Base-by-base conservation (phyloP, 92 coral and sea anemone genomes). In the Paragorgia papillata region DNA sequence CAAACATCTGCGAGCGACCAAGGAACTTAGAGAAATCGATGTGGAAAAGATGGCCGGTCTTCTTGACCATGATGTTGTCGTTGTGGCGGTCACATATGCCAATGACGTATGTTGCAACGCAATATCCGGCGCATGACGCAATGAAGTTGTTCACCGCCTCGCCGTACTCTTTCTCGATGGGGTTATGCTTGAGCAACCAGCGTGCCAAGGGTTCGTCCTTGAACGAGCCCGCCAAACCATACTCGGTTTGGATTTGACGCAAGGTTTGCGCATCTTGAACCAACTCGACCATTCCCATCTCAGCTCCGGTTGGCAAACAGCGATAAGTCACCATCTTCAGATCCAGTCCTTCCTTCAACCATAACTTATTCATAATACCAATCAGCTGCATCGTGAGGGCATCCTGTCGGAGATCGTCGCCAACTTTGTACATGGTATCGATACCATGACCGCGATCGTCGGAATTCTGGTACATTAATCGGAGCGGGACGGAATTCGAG, bases 1-100 rank as follows among this genome's bases (percentile, higher is more conserved):
- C 99, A 51, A 95, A 95, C 99, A 95, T 95, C 85, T 95, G 99
- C 62, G 99, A 90, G 57, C 92, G 87, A 50, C 99, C 99, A 21
- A 95, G 97, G 82, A 95, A 91, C 86, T 91, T 95, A 73, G 99
- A 89, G 76, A 95, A 95, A 58, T 95, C 99, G 66, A 95, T 91
- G 83, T 95, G 99, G 74, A 95, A 95, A 17, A 95, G 74, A 78
- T 95, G 97, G 24, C 99, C 99, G 26, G 97, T 95, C 58, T 83
- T 86, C 81, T 87, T 88, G 66, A 95, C 87, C 99, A 95, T 95
- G 80, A 95, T 95, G 83, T 95, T 95, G 51, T 95, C 99, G 79
- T 95, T 95, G 79, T 95, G 99, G 3, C 99, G 99, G 54, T 95
- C 99, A 64, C 99, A 87, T 86, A 95, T 95, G 27, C 99, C 99